Evolutionary conservation across 1,140 invertebrate species (phyloP), one percentile per base, ranked within the genome.

Genomic region (Steinernema feltiae): DNA sequence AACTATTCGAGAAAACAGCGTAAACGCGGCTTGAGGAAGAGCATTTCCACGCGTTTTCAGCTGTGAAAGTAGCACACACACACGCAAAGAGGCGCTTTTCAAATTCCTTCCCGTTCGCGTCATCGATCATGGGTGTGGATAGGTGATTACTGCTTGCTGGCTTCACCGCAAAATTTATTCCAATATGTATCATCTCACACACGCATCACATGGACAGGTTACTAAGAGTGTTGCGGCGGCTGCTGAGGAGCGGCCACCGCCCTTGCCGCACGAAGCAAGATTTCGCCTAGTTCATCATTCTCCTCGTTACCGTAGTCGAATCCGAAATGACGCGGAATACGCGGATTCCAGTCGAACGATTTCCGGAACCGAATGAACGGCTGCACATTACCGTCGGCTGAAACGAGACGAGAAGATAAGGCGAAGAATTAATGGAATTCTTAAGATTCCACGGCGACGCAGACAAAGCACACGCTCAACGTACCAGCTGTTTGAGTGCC

Each of bases 141-240:
- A n/a, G n/a, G n/a, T n/a, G n/a, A n/a, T n/a, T 27, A 63, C 24
- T 63, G 53, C 53, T 15, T 15, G 7, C 53, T 15, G 7, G 53
- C 53, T 63, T 63, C 53, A 63, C 53, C 53, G 53, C 7, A 63
- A 63, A 63, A 63, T 63, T 63, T 63, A 63, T 63, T 63, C 24
- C 53, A 63, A 17, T 63, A n/a, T 63, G 53, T 63, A 15, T 27
- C 35, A 41, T 7, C 35, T 7, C 35, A 63, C 53, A 63, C 53
- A 27, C 53, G 12, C 15, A 12, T 15, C 24, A 21, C 7, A 41
- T 27, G 24, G 53, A 63, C 53, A 63, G 53, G 53, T 63, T 63
- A 27, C 24, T 63, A 63, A 15, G 15, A 27, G 3, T n/a, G 53
- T 21, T 63, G 24, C 24, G 7, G 3, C 53, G 7, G 53, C 7